Percentiles rank a stretch among this genome's conserved stretches.
Conservation (phyloP, 2,797 vertebrate species). For the Pseudochirops cupreus region DNA sequence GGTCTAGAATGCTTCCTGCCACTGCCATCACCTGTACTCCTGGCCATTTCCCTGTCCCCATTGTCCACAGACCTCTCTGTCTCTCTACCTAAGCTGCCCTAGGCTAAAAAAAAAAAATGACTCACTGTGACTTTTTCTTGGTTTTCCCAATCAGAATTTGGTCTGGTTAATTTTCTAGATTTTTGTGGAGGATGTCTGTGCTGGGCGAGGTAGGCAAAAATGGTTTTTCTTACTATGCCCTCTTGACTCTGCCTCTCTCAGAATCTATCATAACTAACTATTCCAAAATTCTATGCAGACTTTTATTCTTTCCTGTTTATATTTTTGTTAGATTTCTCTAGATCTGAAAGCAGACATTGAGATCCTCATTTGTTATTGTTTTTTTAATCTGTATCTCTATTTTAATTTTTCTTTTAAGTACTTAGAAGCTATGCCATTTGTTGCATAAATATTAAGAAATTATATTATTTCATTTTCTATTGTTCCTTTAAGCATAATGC, state of each 20-base stretch:
- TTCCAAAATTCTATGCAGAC: not conserved
- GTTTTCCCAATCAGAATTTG: not conserved
- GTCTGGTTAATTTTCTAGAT: not conserved
- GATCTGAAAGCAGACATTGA: not conserved
- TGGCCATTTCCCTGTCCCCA: not conserved
- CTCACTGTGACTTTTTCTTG: not conserved
- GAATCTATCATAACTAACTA: not conserved
- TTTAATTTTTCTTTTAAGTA: not conserved
- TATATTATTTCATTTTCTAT: not conserved
- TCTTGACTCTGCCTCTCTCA: not conserved
- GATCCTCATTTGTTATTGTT: not conserved
- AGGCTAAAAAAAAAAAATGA: not conserved
- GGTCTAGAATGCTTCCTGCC: not conserved
- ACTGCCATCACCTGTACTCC: not conserved
- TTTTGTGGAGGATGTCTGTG: not conserved
- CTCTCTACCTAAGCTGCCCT: not conserved
- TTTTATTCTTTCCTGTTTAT: not conserved
- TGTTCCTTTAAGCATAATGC: not conserved
- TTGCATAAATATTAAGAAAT: not conserved
- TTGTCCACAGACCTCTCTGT: not conserved
- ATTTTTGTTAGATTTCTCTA: not conserved
- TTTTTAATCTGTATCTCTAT: not conserved
- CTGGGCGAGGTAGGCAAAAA: not conserved
- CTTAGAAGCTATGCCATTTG: not conserved
- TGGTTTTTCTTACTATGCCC: not conserved